Evolutionary conservation across 2,113 vertebrate genomes (phyloP), one percentile per base, ranked within the genome.

Genomic region (Leucosticte australis): DNA sequence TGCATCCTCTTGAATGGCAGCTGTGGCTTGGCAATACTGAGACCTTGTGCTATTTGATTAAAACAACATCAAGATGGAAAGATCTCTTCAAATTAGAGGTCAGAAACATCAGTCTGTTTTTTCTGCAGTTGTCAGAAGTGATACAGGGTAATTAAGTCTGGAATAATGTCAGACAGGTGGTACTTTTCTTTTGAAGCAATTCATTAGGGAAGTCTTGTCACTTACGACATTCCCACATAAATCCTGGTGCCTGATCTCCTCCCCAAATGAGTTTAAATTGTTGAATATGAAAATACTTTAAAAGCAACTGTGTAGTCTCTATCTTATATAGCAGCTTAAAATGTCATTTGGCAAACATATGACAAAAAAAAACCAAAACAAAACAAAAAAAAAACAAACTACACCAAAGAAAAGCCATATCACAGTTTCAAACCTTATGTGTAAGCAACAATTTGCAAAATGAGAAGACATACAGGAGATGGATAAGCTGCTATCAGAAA

Each of bases 91-190:
- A 88, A 88, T 76, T 62, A 82, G 89, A 95, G 88, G 93, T 94
- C 94, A 96, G 53, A 87, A 92, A 82, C n/a, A 93, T 79, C 76
- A 82, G 60, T 53, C 22, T 90, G 74, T 69, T 93, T 80, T 90
- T 94, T 49, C 73, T 56, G 75, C 73, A 90, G 87, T 96, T 96
- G 92, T 92, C 90, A 96, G 57, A 92, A 93, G 68, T 77, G 79
- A 94, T 93, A 85, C 7, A 14, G 55, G 63, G 46, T 88, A 94
- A 97, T 97, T 95, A 94, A 87, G 46, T 80, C 82, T 73, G 42
- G 75, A 88, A 76, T 84, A 95, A 92, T 76, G 81, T 94, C 90
- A 93, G 78, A 95, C 78, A 95, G 89, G 93, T 90, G 90, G 75
- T 86, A 80, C 71, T 95, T 93, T 85, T 83, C 86, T 82, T 95